These are phyloP conservation scores for Plumapathes pennacea DNA, from an alignment of 92 coral and sea anemone genomes.

Conservation along the genomic window DNA sequence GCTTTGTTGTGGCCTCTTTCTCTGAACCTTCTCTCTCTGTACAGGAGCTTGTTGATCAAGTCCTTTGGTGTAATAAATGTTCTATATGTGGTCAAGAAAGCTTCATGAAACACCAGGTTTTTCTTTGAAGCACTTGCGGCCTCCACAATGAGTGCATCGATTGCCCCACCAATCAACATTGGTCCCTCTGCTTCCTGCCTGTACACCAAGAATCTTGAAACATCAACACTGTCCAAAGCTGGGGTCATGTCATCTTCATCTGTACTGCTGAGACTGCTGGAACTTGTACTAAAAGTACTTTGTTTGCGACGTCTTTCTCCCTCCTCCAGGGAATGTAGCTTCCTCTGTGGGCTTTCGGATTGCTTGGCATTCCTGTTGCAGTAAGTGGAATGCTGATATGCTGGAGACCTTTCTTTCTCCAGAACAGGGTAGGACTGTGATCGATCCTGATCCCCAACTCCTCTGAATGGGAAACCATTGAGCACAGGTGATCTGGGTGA, in stretches of 20 bases:
- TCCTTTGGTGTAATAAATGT: slow-evolving; percentile 84
- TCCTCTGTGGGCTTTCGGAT: slow-evolving; percentile 59
- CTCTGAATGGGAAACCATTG: slow-evolving; percentile 19
- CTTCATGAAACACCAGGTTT: slow-evolving; percentile 90
- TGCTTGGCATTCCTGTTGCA: slow-evolving; percentile 69
- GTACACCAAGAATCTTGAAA: slow-evolving; percentile 80
- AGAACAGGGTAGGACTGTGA: slow-evolving; percentile 25
- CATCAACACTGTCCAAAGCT: slow-evolving; percentile 95
- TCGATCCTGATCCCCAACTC: slow-evolving; percentile 24
- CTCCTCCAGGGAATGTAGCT: slow-evolving; percentile 68
- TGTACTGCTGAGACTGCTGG: slow-evolving; percentile 72
- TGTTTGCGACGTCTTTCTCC: slow-evolving; percentile 57
- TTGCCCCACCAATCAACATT: slow-evolving; percentile 90
- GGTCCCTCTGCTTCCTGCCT: slow-evolving; percentile 77
- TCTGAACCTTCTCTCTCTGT: slow-evolving; percentile 92
- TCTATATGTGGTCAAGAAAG: slow-evolving; percentile 90
- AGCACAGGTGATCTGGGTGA: slow-evolving; percentile 14
- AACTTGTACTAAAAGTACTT: slow-evolving; percentile 64
- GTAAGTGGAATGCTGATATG: slow-evolving; percentile 39
- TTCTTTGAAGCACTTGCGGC: slow-evolving; percentile 87
- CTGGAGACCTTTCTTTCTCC: slow-evolving; percentile 7
- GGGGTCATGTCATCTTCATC: slow-evolving; percentile 93
- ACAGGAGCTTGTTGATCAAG: slow-evolving; percentile 76
- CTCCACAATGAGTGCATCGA: slow-evolving; percentile 96
- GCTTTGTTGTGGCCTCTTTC: slow-evolving; percentile 95